Evolutionary conservation across 2,888 invertebrate genomes (phyloP).

Genomic region (Steinernema carpocapsae): DNA sequence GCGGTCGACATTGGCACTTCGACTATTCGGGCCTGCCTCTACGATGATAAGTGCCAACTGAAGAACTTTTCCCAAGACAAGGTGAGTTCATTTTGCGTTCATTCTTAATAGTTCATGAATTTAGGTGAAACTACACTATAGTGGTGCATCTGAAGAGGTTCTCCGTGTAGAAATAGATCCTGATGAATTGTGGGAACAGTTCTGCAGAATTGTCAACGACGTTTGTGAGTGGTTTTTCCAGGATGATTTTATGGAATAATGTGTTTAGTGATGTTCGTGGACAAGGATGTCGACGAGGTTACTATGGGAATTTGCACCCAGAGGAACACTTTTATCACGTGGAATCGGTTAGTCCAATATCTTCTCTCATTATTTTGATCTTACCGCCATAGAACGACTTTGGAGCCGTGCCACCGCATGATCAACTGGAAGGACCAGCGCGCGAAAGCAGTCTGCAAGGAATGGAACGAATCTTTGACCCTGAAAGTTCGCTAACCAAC

Average conservation of each 20-base stretch:
- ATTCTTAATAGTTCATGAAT: constrained; percentile 8
- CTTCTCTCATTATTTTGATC: not conserved
- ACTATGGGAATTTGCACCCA: constrained; percentile 82
- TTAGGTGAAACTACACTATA: constrained; percentile 36
- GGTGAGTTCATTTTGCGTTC: constrained; percentile 24
- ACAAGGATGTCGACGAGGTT: constrained; percentile 8
- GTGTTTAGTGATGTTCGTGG: constrained; percentile 13
- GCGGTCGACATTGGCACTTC: constrained; percentile 64
- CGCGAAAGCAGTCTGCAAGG: constrained; percentile 51
- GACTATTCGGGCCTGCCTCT: constrained; percentile 60
- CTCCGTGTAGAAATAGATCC: constrained; percentile 61
- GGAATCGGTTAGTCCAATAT: constrained; percentile 38
- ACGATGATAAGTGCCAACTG: constrained; percentile 49
- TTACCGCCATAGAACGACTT: constrained; percentile 72
- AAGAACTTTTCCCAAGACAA: constrained; percentile 40
- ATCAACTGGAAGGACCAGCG: constrained; percentile 89
- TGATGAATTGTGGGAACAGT: constrained; percentile 54
- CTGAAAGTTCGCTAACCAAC: constrained; percentile 45
- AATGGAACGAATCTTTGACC: constrained; percentile 54
- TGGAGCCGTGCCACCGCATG: constrained; percentile 81
- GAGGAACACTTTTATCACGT: constrained; percentile 78
- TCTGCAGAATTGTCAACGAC: constrained; percentile 50
- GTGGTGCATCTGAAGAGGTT: constrained; percentile 29
- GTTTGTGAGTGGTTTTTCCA: constrained; percentile 49
- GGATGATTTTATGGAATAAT: constrained; percentile 34